phyloP scores from a whole-genome alignment of 2,113 vertebrate species.

The Amphiprion ocellaris region DNA sequence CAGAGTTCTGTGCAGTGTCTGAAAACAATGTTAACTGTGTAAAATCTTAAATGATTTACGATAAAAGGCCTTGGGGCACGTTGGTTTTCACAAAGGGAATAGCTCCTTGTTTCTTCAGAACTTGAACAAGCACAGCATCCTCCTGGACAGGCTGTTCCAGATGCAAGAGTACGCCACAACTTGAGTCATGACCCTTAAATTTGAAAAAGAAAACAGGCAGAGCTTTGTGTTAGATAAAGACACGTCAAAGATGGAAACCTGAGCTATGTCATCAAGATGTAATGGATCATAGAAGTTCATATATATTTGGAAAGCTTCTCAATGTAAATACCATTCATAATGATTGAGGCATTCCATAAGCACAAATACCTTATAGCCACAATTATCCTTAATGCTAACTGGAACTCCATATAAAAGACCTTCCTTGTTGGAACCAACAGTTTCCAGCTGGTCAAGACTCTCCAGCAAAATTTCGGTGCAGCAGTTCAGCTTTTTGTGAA shows the following conservation, averaged over 20 bases:
- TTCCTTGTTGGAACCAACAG: constrained; percentile 65
- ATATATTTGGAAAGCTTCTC: background rate
- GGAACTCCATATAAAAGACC: constrained; percentile 91
- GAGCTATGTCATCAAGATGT: no score
- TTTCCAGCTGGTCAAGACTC: constrained; percentile 86
- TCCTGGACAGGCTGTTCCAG: constrained; percentile 79
- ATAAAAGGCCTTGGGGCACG: constrained; percentile 90
- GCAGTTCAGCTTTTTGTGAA: constrained; percentile 87
- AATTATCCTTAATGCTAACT: constrained; percentile 92
- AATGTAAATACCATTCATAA: no score
- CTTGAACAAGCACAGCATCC: constrained; percentile 90
- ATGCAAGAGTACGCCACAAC: constrained; percentile 84
- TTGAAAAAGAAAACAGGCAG: background rate
- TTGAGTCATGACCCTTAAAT: constrained; percentile 86
- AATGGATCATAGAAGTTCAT: background rate
- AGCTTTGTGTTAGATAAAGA: background rate
- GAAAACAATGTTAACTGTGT: no score
- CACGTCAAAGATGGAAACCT: background rate
- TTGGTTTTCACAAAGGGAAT: constrained; percentile 96
- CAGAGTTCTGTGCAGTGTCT: no score
- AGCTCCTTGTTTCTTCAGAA: constrained; percentile 93
- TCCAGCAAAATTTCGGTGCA: constrained; percentile 86
- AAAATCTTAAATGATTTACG: constrained; percentile 72
- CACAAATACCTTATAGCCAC: constrained; percentile 85
- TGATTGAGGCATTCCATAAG: no score